These are phyloP conservation scores for Phalacrocorax brasilianus DNA, from an alignment of 2,113 vertebrate species.

Conservation along the genomic window DNA sequence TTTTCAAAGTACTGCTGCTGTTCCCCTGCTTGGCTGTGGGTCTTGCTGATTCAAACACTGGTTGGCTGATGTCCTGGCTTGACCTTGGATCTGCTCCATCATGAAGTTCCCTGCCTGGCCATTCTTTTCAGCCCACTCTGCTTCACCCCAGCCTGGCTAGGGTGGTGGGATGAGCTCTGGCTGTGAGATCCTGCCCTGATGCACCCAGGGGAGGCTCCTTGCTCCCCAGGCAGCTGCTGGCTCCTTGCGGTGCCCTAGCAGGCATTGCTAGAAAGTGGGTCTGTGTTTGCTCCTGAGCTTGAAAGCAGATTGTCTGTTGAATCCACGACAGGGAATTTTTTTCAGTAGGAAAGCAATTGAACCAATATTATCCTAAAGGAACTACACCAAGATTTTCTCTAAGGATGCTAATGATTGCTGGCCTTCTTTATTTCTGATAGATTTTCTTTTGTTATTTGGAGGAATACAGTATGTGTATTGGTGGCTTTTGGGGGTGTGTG, in stretches of 20 bases:
- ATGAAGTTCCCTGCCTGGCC: not conserved
- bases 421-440: not conserved
- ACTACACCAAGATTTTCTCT: accelerated
- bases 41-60: accelerated
- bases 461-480: not conserved
- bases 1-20: accelerated
- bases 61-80: accelerated
- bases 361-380: not conserved
- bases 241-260: not conserved
- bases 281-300: not conserved
- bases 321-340: not conserved
- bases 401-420: not conserved
- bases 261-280: not conserved
- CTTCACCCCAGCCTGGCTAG: no score
- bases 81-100: not conserved
- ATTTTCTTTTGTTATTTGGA: not conserved
- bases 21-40: accelerated
- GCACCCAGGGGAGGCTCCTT: not conserved
- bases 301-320: not conserved
- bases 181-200: not conserved
- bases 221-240: not conserved
- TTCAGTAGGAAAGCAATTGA: not conserved
- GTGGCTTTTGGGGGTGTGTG: not conserved
- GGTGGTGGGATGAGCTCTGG: not conserved
- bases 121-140: accelerated